Evolutionary conservation across 2,797 vertebrate species (phyloP).

Genomic region (Poecilia wingei): DNA sequence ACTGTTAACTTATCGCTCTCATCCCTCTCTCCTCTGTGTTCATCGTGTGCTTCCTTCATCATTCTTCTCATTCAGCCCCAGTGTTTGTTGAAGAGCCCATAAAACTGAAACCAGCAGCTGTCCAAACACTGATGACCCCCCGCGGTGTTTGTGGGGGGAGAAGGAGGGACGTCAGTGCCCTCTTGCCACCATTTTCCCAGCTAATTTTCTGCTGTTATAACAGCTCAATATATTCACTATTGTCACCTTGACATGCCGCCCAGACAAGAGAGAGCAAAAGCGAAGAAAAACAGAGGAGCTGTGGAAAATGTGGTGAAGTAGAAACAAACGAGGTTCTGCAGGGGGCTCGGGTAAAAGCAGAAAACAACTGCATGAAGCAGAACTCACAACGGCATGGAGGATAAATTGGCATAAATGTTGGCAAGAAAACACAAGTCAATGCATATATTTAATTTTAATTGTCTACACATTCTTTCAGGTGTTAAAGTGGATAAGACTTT

Average conservation of each 20-base stretch:
- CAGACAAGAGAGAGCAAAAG: conserved; percentile 13
- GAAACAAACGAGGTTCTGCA: neutral
- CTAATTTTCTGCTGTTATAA: conserved; percentile 55
- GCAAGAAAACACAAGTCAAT: neutral
- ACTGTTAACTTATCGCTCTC: conserved; percentile 31
- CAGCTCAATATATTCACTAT: conserved; percentile 30
- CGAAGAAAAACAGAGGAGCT: conserved; percentile 4
- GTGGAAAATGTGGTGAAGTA: conserved; percentile 8
- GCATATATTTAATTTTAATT: neutral
- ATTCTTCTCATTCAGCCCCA: conserved; percentile 52
- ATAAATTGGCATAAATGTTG: neutral
- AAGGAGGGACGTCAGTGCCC: conserved; percentile 7
- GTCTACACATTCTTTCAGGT: neutral
- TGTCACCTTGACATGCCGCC: conserved; percentile 61
- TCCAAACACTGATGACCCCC: conserved; percentile 74
- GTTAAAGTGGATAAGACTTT: neutral
- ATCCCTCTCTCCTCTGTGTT: conserved; percentile 34
- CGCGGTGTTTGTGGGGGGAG: conserved; percentile 15
- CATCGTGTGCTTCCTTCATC: conserved; percentile 40
- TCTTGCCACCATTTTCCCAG: conserved; percentile 21
- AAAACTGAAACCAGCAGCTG: conserved; percentile 81
- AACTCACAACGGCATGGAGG: neutral
- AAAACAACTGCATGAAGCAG: neutral
- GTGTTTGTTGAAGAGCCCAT: conserved; percentile 77
- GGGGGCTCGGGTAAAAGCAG: neutral